These are phyloP conservation scores for Pagetopsis macropterus DNA, from an alignment of 2,797 vertebrate species.

Conservation along the genomic window DNA sequence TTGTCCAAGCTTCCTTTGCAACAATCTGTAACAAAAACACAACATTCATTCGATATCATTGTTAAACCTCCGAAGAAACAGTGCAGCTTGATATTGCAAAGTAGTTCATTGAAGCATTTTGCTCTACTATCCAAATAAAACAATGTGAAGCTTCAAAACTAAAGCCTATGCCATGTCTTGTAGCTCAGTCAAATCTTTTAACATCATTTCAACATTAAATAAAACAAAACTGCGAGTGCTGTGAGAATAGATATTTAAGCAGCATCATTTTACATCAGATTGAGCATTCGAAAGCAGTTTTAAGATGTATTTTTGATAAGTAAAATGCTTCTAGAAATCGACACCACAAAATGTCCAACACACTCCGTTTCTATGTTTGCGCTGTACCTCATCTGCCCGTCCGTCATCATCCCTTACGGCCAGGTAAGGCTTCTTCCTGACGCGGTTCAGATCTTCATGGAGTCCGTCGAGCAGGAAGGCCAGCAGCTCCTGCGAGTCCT, in stretches of 20 bases:
- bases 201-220: constrained; percentile 3
- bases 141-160: not conserved
- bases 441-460: constrained; percentile 96
- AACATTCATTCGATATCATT: not conserved
- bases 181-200: not conserved
- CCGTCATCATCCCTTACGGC: constrained; percentile 94
- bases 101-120: not conserved
- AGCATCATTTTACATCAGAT: not conserved
- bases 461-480: constrained; percentile 95
- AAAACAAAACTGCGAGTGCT: not conserved
- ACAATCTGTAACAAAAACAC: constrained; percentile 82
- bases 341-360: not conserved
- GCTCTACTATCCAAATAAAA: not conserved
- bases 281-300: not conserved
- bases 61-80: not conserved
- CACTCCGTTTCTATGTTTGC: not conserved
- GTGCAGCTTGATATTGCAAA: not conserved
- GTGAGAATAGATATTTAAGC: not conserved
- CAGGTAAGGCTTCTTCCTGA: constrained; percentile 97
- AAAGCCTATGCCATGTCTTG: not conserved
- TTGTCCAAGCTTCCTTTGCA: constrained; percentile 92
- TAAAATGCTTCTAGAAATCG: not conserved
- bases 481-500: constrained; percentile 97
- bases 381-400: constrained; percentile 89
- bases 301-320: not conserved